A percentile compares a stretch with the other conserved stretches of the same genome.
These are phyloP conservation scores for Streblospio benedicti DNA, from an alignment of 1,140 invertebrate species.

Conservation along the genomic window DNA sequence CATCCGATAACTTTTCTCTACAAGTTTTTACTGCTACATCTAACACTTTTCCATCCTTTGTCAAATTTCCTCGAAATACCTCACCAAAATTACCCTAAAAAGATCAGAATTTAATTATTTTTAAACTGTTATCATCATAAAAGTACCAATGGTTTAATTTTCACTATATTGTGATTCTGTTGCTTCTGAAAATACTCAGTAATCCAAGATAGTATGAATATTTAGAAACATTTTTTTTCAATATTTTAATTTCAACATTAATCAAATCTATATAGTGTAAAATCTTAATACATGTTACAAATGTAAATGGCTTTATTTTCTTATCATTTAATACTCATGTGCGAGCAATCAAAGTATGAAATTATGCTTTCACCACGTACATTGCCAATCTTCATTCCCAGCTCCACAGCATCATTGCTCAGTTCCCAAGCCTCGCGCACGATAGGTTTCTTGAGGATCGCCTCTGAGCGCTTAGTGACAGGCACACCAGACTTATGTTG, in stretches of 20 bases:
- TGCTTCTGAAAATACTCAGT: no score
- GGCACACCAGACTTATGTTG: slow-evolving; percentile 73
- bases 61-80: slow-evolving; percentile 78
- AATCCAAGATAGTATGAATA: no score
- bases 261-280: no score
- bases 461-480: slow-evolving; percentile 83
- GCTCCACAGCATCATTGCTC: slow-evolving; percentile 87
- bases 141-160: neutral
- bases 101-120: slow-evolving; percentile 12
- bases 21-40: slow-evolving; percentile 93
- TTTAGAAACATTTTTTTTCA: no score
- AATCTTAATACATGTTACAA: no score
- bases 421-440: slow-evolving; percentile 89
- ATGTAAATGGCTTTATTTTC: no score
- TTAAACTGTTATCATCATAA: neutral
- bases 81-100: slow-evolving; percentile 91
- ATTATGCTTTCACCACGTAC: no score
- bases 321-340: no score
- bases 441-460: slow-evolving; percentile 76
- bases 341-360: no score
- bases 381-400: slow-evolving; percentile 88
- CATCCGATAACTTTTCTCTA: slow-evolving; percentile 76
- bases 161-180: no score
- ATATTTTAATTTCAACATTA: no score
- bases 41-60: no score